Evolutionary conservation across 2,797 vertebrate species (phyloP).

Genomic region (Sebastes jordani): DNA sequence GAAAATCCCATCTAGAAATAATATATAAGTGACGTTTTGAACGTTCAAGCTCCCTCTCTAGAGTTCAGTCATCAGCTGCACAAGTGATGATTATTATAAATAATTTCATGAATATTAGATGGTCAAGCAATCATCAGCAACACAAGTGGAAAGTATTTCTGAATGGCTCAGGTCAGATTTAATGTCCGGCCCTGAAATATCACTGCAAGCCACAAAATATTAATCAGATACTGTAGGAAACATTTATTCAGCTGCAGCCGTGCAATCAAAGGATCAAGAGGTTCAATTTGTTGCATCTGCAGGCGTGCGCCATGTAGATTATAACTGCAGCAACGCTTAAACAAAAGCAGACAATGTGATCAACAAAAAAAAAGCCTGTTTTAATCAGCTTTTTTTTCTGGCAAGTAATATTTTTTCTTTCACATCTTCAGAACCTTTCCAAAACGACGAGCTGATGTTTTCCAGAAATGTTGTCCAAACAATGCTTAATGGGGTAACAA

Average conservation of each 20-base stretch:
- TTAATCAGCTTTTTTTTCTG: conserved; percentile 6
- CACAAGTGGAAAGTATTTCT: not conserved
- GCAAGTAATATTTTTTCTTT: not conserved
- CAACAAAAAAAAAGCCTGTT: not conserved
- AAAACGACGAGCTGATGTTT: not conserved
- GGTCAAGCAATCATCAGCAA: not conserved
- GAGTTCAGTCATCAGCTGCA: not conserved
- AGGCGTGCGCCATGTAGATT: not conserved
- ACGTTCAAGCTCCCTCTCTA: not conserved
- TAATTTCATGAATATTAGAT: conserved; percentile 9
- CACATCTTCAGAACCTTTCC: not conserved
- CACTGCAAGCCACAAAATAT: not conserved
- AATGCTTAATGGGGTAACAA: conserved; percentile 4
- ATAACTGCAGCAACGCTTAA: not conserved
- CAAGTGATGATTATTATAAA: not conserved
- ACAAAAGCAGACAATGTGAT: not conserved
- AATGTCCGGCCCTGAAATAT: not conserved
- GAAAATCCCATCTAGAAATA: not conserved
- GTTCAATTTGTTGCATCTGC: not conserved
- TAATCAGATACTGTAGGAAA: not conserved
- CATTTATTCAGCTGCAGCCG: not conserved
- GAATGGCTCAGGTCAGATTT: not conserved
- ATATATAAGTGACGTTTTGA: not conserved
- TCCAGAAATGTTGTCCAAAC: not conserved
- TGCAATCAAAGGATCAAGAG: not conserved